Evolutionary conservation across 2,797 vertebrate genomes (phyloP).

Genomic region (Lacerta bilineata): DNA sequence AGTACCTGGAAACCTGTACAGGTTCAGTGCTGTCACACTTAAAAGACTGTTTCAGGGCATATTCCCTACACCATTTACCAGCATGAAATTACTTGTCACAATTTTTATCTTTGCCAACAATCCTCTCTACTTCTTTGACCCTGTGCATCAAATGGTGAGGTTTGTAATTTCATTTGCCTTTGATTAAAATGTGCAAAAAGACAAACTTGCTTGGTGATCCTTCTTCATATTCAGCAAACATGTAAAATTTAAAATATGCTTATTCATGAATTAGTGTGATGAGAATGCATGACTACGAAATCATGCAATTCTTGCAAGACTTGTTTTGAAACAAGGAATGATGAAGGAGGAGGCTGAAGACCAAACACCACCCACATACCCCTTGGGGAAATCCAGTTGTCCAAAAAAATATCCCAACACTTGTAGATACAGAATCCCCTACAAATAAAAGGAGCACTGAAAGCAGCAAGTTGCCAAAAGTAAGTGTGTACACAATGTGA

Average conservation of each 20-base stretch:
- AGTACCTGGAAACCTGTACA: not conserved
- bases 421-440: not conserved
- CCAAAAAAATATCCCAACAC: not conserved
- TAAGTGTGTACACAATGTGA: conserved; percentile 11
- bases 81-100: not conserved
- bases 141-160: not conserved
- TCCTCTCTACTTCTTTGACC: not conserved
- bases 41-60: not conserved
- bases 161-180: not conserved
- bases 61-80: not conserved
- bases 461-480: conserved; percentile 9
- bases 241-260: not conserved
- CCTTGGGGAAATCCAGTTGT: conserved; percentile 10
- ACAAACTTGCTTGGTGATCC: not conserved
- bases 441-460: conserved; percentile 8
- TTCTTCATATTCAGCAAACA: not conserved
- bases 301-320: not conserved
- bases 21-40: not conserved
- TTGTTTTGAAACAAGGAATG: conserved; percentile 4
- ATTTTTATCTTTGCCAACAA: not conserved
- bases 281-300: conserved; percentile 1
- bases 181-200: not conserved
- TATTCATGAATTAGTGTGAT: not conserved
- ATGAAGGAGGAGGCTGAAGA: not conserved
- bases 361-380: not conserved